Percentiles rank a stretch among this genome's conserved stretches.
Evolutionary conservation across 2,888 invertebrate species (phyloP).

Genomic region (Athalia cordata): DNA sequence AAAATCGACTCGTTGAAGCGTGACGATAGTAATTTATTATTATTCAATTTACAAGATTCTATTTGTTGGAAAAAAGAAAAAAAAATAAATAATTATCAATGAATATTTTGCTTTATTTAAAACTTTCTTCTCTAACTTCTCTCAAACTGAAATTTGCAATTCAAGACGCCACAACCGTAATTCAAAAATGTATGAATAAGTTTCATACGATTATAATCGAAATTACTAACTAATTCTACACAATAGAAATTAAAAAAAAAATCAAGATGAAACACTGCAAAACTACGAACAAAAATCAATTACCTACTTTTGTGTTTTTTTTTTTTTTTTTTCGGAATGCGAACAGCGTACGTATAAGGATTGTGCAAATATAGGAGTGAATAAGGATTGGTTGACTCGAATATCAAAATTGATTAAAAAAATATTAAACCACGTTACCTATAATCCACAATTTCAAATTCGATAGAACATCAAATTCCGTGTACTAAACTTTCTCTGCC

Average conservation of each 20-base stretch:
- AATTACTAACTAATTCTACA: too few species aligned
- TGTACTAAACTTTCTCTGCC: too few species aligned
- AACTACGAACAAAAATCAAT: constrained; percentile 17
- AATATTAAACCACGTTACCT: too few species aligned
- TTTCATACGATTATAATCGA: constrained; percentile 19
- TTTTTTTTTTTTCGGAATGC: constrained; percentile 17
- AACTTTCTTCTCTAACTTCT: too few species aligned
- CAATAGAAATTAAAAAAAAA: constrained; percentile 34
- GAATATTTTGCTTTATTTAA: too few species aligned
- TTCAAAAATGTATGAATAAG: not conserved
- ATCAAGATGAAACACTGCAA: constrained; percentile 20
- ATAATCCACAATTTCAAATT: not conserved
- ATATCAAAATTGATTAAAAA: not conserved
- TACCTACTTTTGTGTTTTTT: not conserved
- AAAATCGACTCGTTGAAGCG: too few species aligned
- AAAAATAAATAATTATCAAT: too few species aligned
- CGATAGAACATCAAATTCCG: too few species aligned
- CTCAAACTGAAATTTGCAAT: constrained; percentile 3
- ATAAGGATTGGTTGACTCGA: constrained; percentile 2
- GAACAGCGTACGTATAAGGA: constrained; percentile 15
- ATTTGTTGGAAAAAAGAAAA: too few species aligned
- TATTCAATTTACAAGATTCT: too few species aligned
- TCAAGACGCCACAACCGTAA: constrained; percentile 47
- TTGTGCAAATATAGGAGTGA: constrained; percentile 34
- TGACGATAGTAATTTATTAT: too few species aligned